These are phyloP conservation scores for Suillia variegata DNA, from an alignment of 2,888 invertebrate species.

Conservation along the genomic window DNA sequence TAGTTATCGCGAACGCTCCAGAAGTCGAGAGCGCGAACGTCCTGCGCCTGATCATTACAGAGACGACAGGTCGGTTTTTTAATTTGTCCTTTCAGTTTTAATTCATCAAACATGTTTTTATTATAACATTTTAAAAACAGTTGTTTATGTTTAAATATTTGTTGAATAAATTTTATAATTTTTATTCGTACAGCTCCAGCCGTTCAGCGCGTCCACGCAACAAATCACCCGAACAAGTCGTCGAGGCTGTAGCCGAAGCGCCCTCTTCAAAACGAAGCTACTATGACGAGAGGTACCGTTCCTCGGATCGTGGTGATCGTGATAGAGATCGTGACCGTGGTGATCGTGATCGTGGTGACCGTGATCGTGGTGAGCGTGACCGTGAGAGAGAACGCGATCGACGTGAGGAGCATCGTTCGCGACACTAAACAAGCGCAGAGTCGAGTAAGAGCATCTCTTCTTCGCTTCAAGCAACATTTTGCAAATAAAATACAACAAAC, in stretches of 20 bases:
- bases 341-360: slow-evolving; percentile 68
- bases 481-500: too few relatives aligned
- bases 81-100: neutral
- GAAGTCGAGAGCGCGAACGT: slow-evolving; percentile 73
- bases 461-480: slow-evolving; percentile 23
- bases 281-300: slow-evolving; percentile 86
- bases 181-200: too few relatives aligned
- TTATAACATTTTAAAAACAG: too few relatives aligned
- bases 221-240: slow-evolving; percentile 64
- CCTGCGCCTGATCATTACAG: slow-evolving; percentile 58
- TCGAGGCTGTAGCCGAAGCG: slow-evolving; percentile 58
- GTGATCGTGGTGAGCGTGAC: too few relatives aligned
- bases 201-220: slow-evolving; percentile 63
- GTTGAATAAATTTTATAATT: too few relatives aligned
- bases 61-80: slow-evolving; percentile 51
- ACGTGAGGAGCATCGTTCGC: slow-evolving; percentile 73
- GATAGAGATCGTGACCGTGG: slow-evolving; percentile 70
- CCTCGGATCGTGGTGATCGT: slow-evolving; percentile 69
- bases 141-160: too few relatives aligned
- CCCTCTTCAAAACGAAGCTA: slow-evolving; percentile 65
- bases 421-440: slow-evolving; percentile 63
- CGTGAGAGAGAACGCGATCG: slow-evolving; percentile 70
- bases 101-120: too few relatives aligned
- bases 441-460: slow-evolving; percentile 24
- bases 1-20: slow-evolving; percentile 69